phyloP scores from a whole-genome alignment of 1,140 invertebrate species.

The Hydropsyche tenuis region DNA sequence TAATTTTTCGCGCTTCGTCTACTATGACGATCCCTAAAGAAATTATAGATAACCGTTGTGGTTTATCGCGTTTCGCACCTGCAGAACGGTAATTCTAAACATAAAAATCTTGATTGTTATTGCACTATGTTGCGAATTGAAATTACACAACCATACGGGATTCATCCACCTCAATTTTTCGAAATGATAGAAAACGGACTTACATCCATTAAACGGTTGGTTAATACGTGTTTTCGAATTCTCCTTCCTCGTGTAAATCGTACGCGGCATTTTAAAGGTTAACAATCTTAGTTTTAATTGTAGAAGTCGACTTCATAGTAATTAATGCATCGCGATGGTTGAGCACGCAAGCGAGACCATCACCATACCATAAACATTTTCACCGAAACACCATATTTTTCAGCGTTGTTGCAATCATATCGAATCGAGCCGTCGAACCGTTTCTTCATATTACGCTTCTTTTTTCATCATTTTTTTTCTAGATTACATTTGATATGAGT shows the following conservation, averaged over 20 bases:
- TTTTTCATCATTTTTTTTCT: no score
- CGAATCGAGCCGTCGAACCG: neutral
- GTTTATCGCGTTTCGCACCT: no score
- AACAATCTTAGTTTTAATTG: conserved; percentile 36
- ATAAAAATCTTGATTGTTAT: no score
- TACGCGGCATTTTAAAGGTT: conserved; percentile 30
- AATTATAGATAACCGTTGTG: no score
- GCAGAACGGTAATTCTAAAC: no score
- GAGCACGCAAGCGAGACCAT: conserved; percentile 26
- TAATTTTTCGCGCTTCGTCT: no score
- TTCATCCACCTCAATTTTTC: neutral
- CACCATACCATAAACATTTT: conserved; percentile 20
- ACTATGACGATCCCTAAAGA: no score
- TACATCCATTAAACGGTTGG: neutral
- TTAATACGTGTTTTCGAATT: conserved; percentile 30
- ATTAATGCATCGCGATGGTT: conserved; percentile 25
- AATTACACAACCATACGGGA: no score
- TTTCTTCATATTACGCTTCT: no score
- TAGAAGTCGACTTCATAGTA: conserved; percentile 17
- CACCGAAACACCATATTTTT: conserved; percentile 1
- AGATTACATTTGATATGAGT: no score
- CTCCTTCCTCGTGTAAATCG: conserved; percentile 19
- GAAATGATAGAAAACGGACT: neutral
- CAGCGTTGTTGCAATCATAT: neutral
- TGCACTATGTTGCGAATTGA: no score